Evolutionary conservation across 1,140 invertebrate species (phyloP), one percentile per base, ranked within the genome.

Genomic region (Antheraea mylitta): DNA sequence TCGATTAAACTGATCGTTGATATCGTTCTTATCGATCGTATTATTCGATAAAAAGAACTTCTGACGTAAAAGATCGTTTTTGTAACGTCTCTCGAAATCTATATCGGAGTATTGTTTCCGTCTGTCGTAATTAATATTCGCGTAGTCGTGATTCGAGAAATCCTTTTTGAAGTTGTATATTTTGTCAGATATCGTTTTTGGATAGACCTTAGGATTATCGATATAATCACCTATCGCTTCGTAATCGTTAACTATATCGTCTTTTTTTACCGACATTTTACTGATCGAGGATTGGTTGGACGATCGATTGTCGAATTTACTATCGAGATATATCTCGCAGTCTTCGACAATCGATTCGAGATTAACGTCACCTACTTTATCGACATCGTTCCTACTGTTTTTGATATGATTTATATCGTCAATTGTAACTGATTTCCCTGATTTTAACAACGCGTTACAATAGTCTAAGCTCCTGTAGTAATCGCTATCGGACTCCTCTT

Each of bases 401-500:
- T 45, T 65, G 10, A 65, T 18, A 19, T 65, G 64, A 16, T 65
- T 65, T 10, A 65, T 45, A 65, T 48, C 64, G 16, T 66, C 13
- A 10, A 66, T 37, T 13, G 45, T 66, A 19, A 58, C 65, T 9
- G 68, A 62, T 68, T 36, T 75, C 68, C 62, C 60, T 9, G 37
- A 59, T 64, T 79, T 85, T n/a, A 83, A 78, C 0, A 82, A 18
- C 0, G 77, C 61, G 19, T 89, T 87, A 69, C 82, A 86, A 70
- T 90, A 92, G 36, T 90, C 90, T 3, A 92, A 42, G 10, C 88
- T 86, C 60, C 83, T 86, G 69, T 93, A 92, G 72, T 93, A 93
- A 65, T 92, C 92, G 37, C 88, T 91, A 61, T 93, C 92, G 0
- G 89, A 90, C 37, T 93, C 92, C 73, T 92, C 92, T n/a, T 91